Conservation (phyloP, 1,140 invertebrate species). For the Trichonephila inaurata region DNA sequence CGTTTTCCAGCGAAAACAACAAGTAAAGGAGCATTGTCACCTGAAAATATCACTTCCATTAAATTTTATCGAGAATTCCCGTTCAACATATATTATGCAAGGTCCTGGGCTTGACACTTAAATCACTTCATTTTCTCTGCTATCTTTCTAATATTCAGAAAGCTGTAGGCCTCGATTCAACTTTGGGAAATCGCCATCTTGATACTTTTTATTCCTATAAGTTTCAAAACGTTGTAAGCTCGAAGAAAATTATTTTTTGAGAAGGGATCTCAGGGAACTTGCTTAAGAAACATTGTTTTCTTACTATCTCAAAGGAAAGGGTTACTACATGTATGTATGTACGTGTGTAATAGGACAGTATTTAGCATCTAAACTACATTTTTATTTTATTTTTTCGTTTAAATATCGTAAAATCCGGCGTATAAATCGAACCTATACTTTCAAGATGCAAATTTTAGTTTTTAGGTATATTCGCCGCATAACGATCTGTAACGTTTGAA, state of each 20-base stretch:
- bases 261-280: too few species aligned
- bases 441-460: too few species aligned
- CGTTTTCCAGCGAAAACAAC: constrained; percentile 44
- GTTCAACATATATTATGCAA: constrained; percentile 57
- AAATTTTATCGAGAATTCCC: constrained; percentile 61
- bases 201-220: background rate
- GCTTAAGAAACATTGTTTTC: too few species aligned
- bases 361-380: too few species aligned
- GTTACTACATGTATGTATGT: too few species aligned
- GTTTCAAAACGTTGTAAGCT: background rate
- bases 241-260: background rate
- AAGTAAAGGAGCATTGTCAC: constrained; percentile 23
- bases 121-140: constrained; percentile 49
- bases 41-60: constrained; percentile 64
- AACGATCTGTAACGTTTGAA: too few species aligned
- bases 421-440: too few species aligned
- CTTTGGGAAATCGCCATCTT: background rate
- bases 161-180: background rate
- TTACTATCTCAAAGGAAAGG: too few species aligned
- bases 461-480: too few species aligned
- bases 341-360: too few species aligned
- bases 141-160: constrained; percentile 5
- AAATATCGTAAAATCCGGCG: too few species aligned
- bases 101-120: constrained; percentile 55
- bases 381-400: too few species aligned